Base-by-base conservation (phyloP, 2,888 invertebrate species). In the Apamea crenata region DNA sequence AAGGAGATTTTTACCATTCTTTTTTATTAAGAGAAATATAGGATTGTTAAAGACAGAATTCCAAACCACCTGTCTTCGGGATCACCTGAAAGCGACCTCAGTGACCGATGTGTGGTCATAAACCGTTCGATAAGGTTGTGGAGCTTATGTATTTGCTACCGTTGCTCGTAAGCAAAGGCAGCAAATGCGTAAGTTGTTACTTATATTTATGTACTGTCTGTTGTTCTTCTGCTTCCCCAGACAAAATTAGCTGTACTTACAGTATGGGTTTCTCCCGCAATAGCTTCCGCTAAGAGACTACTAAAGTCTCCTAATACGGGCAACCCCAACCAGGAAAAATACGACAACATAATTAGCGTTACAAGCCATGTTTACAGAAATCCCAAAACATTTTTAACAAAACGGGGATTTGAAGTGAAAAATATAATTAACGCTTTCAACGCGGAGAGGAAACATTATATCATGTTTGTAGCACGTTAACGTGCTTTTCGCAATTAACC, bases 401-500 rank as follows among this genome's bases (percentile, higher is more conserved):
- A 88, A 84, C 80, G 76, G 80, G 84, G 83, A 87, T 89, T 88
- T 87, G 83, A 82, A 88, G 90, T 92, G 86, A 90, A 93, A 93
- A 89, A 89, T 91, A 89, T 91, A 89, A 92, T 88, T 89, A 90
- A 91, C 85, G 90, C 81, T 89, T 89, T 86, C 86, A 87, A 82
- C 88, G 83, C 86, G 86, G 88, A 92, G 91, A 93, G 96, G 96
- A 96, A 96, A 91, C 94, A 90, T 92, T 96, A 93, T 92, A 96
- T 96, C 96, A 96, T 93, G 92, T 93, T 92, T 91, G 92, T 92
- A 91, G 93, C 93, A 94, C 94, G 94, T 95, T 95, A 95, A 89
- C 93, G 92, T 93, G 94, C 92, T 94, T 94, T 93, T 94, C 91
- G 94, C 94, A 96, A 96, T 96, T 96, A 96, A 96, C 94, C 91